A percentile compares a stretch with the other conserved stretches of the same genome.
phyloP scores from a whole-genome alignment of 2,113 vertebrate genomes.

The Alaudala cheleensis region DNA sequence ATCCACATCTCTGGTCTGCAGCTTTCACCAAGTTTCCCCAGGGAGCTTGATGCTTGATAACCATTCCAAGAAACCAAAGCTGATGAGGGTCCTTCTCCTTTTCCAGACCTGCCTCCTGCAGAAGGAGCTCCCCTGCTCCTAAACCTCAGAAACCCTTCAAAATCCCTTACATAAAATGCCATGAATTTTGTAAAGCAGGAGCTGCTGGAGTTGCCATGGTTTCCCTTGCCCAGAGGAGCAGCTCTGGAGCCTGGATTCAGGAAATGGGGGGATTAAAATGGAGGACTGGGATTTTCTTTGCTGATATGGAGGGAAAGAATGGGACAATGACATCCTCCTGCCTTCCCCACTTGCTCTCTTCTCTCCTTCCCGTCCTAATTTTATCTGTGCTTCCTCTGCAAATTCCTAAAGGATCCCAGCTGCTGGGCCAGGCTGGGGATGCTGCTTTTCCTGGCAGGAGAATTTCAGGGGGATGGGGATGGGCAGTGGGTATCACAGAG shows the following conservation, averaged over 20 bases:
- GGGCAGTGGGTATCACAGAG: not conserved
- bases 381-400: constrained; percentile 46
- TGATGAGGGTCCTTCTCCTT: not conserved
- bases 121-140: not conserved
- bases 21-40: accelerated
- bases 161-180: constrained; percentile 7
- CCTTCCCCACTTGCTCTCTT: not conserved
- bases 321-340: not conserved
- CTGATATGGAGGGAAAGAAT: not conserved
- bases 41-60: not conserved
- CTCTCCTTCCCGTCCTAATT: not conserved
- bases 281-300: constrained; percentile 49
- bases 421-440: not conserved
- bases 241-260: constrained; percentile 46
- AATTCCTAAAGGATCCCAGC: constrained; percentile 59
- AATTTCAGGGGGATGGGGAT: not conserved
- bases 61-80: not conserved
- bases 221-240: constrained; percentile 56
- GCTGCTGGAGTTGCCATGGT: constrained; percentile 70
- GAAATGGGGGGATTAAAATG: constrained; percentile 30
- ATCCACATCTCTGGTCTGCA: not conserved
- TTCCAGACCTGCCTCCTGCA: not conserved
- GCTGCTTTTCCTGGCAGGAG: not conserved
- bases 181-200: constrained; percentile 58
- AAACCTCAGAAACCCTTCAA: constrained; percentile 25